phyloP scores from a whole-genome alignment of 2,113 vertebrate genomes.

The Vanacampus margaritifer region DNA sequence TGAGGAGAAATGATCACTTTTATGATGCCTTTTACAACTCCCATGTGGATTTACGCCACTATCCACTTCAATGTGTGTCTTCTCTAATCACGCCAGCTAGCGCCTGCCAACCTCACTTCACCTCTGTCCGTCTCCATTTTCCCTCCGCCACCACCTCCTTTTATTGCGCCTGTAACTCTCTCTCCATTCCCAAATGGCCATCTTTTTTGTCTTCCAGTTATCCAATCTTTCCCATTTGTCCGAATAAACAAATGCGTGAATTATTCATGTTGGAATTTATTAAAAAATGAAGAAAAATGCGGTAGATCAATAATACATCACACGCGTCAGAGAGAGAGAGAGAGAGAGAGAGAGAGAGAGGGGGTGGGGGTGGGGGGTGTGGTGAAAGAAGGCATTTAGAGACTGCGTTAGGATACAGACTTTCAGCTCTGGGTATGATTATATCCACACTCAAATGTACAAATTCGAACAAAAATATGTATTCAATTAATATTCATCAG shows the following conservation, averaged over 20 bases:
- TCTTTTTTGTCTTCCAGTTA: slow-evolving; percentile 5
- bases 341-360: slow-evolving; percentile 42
- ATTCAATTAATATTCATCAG: background rate
- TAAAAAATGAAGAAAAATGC: slow-evolving; percentile 27
- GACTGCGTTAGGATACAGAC: too few species aligned
- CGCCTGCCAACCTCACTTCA: slow-evolving; percentile 4
- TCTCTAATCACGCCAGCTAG: background rate
- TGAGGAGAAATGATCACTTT: background rate
- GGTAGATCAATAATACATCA: slow-evolving; percentile 68
- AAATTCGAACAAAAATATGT: background rate
- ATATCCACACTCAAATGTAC: background rate
- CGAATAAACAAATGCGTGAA: slow-evolving; percentile 53
- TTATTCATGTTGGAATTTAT: slow-evolving; percentile 44
- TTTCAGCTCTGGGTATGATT: background rate
- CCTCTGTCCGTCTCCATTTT: slow-evolving; percentile 21
- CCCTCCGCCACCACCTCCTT: background rate
- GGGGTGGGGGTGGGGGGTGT: too few species aligned
- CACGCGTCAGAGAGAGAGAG: slow-evolving; percentile 45
- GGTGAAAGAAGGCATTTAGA: slow-evolving; percentile 20
- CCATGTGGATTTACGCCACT: slow-evolving; percentile 1
- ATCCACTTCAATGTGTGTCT: background rate
- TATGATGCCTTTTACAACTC: background rate
- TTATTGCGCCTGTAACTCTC: slow-evolving; percentile 12
- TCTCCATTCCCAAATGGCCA: background rate
- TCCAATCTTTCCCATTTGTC: slow-evolving; percentile 40